Evolutionary conservation across 2,888 invertebrate species (phyloP), one percentile per base, ranked within the genome.

Genomic region (Drosophila picticornis): DNA sequence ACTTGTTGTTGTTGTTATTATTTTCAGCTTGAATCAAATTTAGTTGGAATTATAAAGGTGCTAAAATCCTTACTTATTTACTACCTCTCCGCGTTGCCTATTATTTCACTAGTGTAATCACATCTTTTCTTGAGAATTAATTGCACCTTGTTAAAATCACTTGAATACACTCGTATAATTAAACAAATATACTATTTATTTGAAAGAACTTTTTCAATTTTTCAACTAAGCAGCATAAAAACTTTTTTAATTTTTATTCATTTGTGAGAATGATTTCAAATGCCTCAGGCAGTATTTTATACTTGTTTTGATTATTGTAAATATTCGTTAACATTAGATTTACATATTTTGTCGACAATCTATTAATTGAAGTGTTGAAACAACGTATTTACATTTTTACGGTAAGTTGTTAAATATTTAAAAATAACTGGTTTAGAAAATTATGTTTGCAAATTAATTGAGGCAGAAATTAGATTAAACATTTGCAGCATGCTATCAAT

Each of bases 31-130:
- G 62, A 56, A 65, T 70, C 61, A 65, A 78, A 74, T 59, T 57
- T 61, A 59, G 46, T 50, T 61, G 31, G 36, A 13, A 3, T 75
- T 76, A 61, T 55, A 50, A 51, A 46, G 53, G 58, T 71, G 79
- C 59, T 38, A 56, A 79, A 68, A 65, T 71, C 55, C 58, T 7
- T 58, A 22, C 51, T 65, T 67, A 81, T 72, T 81, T 77, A 60
- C 51, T 29, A 27, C 13, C 29, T 31, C 56, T 59, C 53, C 19
- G 29, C 32, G 29, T 32, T 19, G 40, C 29, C 59, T 36, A 38
- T 56, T 57, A 46, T 34, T 56, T 38, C 25, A 32, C 46, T 67
- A 22, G 50, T 32, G 50, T 40, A 27, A 11, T 66, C 50, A 19
- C 32, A 22, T 38, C 31, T 22, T 16, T 16, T 13, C 46, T 32